Conservation (phyloP, 2,888 invertebrate genomes). For the Hofmannophila pseudospretella region DNA sequence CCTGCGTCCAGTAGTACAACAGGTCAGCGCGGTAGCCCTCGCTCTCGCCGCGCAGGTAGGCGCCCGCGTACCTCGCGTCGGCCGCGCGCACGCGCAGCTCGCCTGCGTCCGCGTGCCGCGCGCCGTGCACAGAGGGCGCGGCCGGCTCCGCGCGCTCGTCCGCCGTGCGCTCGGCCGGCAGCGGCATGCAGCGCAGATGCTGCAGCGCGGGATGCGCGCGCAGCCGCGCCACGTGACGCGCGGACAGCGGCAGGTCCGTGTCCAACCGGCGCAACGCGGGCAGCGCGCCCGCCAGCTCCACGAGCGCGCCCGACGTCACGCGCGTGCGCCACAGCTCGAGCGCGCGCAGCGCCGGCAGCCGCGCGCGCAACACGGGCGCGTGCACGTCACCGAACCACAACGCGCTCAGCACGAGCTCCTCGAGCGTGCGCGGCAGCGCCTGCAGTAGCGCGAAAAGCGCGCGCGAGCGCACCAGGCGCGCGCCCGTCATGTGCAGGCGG, state of each 20-base stretch:
- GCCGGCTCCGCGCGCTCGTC: not conserved
- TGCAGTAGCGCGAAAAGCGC: slow-evolving; percentile 15
- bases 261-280: slow-evolving; percentile 15
- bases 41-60: slow-evolving; percentile 22
- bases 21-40: slow-evolving; percentile 29
- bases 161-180: not conserved
- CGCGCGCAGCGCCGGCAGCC: slow-evolving; percentile 13
- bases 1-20: slow-evolving; percentile 27
- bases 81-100: slow-evolving; percentile 13
- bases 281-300: slow-evolving; percentile 15
- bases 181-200: slow-evolving; percentile 1
- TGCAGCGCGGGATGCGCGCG: not conserved
- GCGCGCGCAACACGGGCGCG: slow-evolving; percentile 20
- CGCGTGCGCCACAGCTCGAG: slow-evolving; percentile 26
- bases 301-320: slow-evolving; percentile 11
- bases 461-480: slow-evolving; percentile 21
- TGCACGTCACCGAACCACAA: slow-evolving; percentile 24
- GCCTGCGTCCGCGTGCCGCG: slow-evolving; percentile 2
- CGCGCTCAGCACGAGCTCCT: slow-evolving; percentile 20
- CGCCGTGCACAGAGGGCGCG: no score
- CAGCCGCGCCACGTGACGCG: not conserved
- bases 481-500: slow-evolving; percentile 32
- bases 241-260: slow-evolving; percentile 13
- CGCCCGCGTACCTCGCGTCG: slow-evolving; percentile 17
- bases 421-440: slow-evolving; percentile 17